Percentiles rank a stretch among this genome's conserved stretches.
Conservation (phyloP, 2,797 vertebrate species). For the Xerus rutilus region DNA sequence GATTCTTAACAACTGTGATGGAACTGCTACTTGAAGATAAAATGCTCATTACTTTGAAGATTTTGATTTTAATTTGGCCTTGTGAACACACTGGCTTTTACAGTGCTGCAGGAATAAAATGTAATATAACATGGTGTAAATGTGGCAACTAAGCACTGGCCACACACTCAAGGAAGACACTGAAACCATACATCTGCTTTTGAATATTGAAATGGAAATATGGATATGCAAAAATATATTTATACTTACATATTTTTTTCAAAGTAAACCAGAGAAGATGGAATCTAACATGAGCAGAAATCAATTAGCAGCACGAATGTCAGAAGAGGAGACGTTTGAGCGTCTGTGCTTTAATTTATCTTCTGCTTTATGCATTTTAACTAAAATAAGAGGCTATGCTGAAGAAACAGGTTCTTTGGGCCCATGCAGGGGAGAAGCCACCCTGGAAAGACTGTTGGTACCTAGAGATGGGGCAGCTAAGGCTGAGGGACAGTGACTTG, state of each 20-base stretch:
- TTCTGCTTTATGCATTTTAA: constrained; percentile 34
- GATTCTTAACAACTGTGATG: not conserved
- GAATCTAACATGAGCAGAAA: constrained; percentile 11
- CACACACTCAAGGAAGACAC: not conserved
- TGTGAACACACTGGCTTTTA: not conserved
- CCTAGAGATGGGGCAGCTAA: not conserved
- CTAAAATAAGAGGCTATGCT: constrained; percentile 40
- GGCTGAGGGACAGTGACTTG: not conserved
- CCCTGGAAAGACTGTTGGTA: not conserved
- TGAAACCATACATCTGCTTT: not conserved
- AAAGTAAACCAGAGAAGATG: constrained; percentile 64
- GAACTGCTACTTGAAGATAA: not conserved
- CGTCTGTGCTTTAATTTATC: constrained; percentile 23
- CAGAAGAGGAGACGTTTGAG: not conserved
- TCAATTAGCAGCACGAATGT: constrained; percentile 54
- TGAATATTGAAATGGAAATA: not conserved
- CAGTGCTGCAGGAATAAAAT: not conserved
- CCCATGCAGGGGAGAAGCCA: not conserved
- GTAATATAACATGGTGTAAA: not conserved
- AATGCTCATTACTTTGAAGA: not conserved
- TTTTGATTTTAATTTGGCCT: constrained; percentile 7
- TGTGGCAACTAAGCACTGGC: not conserved
- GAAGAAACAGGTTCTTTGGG: not conserved
- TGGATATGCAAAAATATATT: constrained; percentile 30
- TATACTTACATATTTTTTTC: not conserved